Evolutionary conservation across 2,797 vertebrate genomes (phyloP).

Genomic region (Myotis myotis): DNA sequence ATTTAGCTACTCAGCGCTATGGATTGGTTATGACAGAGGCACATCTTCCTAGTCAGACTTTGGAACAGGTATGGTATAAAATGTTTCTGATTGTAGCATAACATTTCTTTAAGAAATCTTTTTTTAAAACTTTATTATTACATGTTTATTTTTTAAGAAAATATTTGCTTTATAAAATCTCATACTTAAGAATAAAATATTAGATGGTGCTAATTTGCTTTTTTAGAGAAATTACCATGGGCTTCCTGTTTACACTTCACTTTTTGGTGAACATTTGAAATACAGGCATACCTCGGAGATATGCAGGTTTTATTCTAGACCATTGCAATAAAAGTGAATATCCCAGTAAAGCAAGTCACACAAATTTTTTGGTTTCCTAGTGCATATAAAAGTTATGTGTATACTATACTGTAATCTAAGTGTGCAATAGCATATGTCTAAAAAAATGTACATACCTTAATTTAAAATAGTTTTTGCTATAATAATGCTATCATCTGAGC

Average conservation of each 20-base stretch:
- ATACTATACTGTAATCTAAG: background rate
- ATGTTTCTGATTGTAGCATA: background rate
- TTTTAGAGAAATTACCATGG: background rate
- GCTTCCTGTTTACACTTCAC: background rate
- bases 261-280: conserved; percentile 11
- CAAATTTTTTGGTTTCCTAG: background rate
- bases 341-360: background rate
- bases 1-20: conserved; percentile 96
- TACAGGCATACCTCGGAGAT: background rate
- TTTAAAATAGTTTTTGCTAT: background rate
- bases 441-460: background rate
- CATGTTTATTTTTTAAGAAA: background rate
- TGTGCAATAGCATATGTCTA: background rate
- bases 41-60: conserved; percentile 97
- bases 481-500: background rate
- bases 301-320: background rate
- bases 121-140: background rate
- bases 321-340: background rate
- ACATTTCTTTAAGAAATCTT: background rate
- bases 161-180: background rate
- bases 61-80: conserved; percentile 93
- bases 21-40: conserved; percentile 97
- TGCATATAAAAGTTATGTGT: background rate
- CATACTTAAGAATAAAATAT: conserved; percentile 12
- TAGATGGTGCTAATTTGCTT: background rate